Conservation (phyloP, 2,888 invertebrate genomes). For the Mimas tiliae region DNA sequence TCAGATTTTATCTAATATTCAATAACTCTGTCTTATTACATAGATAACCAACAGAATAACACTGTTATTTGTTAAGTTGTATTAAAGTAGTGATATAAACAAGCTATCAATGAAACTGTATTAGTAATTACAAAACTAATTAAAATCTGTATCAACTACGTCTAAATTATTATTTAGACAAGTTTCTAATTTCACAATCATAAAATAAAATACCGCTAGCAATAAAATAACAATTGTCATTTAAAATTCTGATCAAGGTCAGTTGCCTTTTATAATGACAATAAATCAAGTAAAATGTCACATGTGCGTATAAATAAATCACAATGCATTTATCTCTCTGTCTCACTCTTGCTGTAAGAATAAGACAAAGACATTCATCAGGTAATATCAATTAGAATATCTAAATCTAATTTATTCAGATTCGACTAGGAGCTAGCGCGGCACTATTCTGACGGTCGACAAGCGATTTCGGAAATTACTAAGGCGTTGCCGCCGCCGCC, state of each 20-base stretch:
- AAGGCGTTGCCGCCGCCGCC: constrained; percentile 70
- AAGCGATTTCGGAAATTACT: constrained; percentile 83
- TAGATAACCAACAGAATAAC: too few relatives aligned
- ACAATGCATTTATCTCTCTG: not conserved
- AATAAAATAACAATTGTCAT: constrained; percentile 14
- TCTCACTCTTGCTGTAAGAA: not conserved
- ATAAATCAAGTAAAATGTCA: constrained; percentile 15
- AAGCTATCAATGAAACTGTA: constrained; percentile 13
- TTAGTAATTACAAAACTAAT: constrained; percentile 9
- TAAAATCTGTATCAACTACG: constrained; percentile 5
- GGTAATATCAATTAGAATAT: constrained; percentile 28
- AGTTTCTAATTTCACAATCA: constrained; percentile 19
- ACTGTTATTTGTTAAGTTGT: not conserved
- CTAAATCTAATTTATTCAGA: constrained; percentile 74
- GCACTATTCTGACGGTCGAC: constrained; percentile 80
- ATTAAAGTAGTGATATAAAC: not conserved
- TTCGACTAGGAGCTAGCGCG: constrained; percentile 64
- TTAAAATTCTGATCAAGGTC: constrained; percentile 4
- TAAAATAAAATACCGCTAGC: constrained; percentile 15
- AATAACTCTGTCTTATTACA: too few relatives aligned
- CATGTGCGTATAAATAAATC: constrained; percentile 4
- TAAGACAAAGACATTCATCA: constrained; percentile 8
- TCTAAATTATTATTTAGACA: constrained; percentile 2
- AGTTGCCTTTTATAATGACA: constrained; percentile 4
- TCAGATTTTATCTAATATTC: not conserved